Percentiles rank a stretch among this genome's conserved stretches.
phyloP scores from a whole-genome alignment of 2,797 vertebrate species.

The Danio choprae region DNA sequence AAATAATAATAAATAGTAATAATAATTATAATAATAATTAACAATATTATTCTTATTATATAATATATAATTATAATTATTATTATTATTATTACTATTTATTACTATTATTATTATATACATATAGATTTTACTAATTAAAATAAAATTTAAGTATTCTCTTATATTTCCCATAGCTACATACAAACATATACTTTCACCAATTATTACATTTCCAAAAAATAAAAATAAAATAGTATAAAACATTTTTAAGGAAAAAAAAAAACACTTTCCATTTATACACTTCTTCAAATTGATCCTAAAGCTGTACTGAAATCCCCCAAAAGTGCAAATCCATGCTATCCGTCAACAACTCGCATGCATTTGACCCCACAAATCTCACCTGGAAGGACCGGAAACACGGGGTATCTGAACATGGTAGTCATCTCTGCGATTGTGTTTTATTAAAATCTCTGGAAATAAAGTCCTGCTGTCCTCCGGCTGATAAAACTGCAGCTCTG shows the following conservation, averaged over 20 bases:
- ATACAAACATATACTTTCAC: too few relatives aligned
- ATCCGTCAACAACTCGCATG: neutral
- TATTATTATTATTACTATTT: too few relatives aligned
- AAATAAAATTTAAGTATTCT: too few relatives aligned
- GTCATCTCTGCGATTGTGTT: conserved; percentile 68
- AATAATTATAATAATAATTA: too few relatives aligned
- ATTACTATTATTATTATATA: too few relatives aligned
- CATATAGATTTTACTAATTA: too few relatives aligned
- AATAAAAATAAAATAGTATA: too few relatives aligned
- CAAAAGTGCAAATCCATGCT: neutral
- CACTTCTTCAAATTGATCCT: neutral
- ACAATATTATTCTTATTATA: too few relatives aligned
- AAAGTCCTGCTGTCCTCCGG: neutral
- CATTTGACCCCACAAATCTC: conserved; percentile 59
- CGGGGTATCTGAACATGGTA: conserved; percentile 76
- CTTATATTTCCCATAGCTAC: too few relatives aligned
- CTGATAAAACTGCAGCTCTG: conserved; percentile 37
- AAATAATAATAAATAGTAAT: too few relatives aligned
- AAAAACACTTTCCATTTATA: neutral
- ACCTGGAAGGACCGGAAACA: conserved; percentile 80
- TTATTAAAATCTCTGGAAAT: conserved; percentile 13
- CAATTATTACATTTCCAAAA: too few relatives aligned
- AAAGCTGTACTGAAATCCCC: neutral
- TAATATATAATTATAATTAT: too few relatives aligned
- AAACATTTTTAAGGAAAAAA: neutral